phyloP scores from a whole-genome alignment of 2,797 vertebrate species.

The Tinamus major region DNA sequence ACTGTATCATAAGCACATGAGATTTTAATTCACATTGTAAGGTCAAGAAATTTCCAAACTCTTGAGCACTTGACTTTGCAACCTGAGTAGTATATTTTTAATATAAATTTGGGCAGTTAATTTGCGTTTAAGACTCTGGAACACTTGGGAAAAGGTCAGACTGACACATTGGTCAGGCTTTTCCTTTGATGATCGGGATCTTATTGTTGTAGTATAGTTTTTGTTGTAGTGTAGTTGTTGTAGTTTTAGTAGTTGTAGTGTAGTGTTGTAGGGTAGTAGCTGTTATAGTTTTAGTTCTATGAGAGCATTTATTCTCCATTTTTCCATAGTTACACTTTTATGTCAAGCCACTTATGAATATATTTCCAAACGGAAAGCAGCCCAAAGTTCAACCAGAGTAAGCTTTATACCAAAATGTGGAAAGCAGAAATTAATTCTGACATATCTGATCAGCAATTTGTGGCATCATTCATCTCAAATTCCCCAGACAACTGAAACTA shows the following conservation, averaged over 20 bases:
- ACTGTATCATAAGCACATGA: not conserved
- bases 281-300: slow-evolving; percentile 19
- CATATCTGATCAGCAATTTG: slow-evolving; percentile 76
- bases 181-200: slow-evolving; percentile 32
- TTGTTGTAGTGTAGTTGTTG: too few relatives aligned
- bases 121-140: slow-evolving; percentile 51
- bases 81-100: slow-evolving; percentile 28
- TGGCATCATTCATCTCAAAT: slow-evolving; percentile 72
- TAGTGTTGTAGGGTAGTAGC: too few relatives aligned
- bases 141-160: not conserved
- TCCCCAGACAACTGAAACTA: slow-evolving; percentile 69
- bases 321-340: slow-evolving; percentile 50
- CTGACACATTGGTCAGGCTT: slow-evolving; percentile 29
- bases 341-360: slow-evolving; percentile 55
- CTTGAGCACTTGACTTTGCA: slow-evolving; percentile 48
- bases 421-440: slow-evolving; percentile 77
- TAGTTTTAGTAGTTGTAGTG: too few relatives aligned
- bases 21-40: slow-evolving; percentile 26
- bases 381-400: slow-evolving; percentile 60
- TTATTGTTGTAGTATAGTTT: slow-evolving; percentile 41
- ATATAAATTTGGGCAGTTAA: slow-evolving; percentile 11
- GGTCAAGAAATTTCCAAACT: slow-evolving; percentile 1
- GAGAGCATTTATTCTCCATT: slow-evolving; percentile 26
- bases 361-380: slow-evolving; percentile 67
- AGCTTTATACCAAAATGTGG: slow-evolving; percentile 44